These are phyloP conservation scores for Melanogrammus aeglefinus DNA, from an alignment of 2,797 vertebrate species.

Conservation along the genomic window DNA sequence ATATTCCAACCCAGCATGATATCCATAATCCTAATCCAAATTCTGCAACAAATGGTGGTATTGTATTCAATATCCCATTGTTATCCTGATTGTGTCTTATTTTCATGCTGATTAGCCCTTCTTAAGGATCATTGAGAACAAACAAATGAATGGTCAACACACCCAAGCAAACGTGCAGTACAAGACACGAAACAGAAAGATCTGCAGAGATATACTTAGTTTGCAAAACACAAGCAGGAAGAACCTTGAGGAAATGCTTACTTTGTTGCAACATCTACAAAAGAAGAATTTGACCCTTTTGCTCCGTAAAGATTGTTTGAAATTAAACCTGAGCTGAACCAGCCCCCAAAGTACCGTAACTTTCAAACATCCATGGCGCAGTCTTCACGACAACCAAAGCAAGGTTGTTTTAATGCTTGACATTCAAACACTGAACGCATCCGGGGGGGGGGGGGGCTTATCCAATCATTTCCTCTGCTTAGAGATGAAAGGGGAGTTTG, in stretches of 20 bases:
- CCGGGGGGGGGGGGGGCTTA: not conserved
- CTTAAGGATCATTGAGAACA: not conserved
- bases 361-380: not conserved
- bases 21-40: not conserved
- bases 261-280: not conserved
- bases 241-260: not conserved
- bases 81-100: not conserved
- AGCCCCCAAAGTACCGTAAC: not conserved
- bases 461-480: not conserved
- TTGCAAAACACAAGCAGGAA: not conserved
- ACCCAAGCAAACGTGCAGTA: not conserved
- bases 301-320: not conserved
- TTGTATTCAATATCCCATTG: not conserved
- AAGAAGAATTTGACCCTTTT: not conserved
- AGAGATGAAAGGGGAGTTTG: not conserved
- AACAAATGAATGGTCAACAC: not conserved
- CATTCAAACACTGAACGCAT: not conserved
- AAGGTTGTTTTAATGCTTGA: not conserved
- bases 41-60: not conserved
- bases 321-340: not conserved
- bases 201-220: not conserved
- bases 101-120: not conserved
- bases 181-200: not conserved
- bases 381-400: not conserved
- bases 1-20: not conserved